A percentile compares a stretch with the other conserved stretches of the same genome.
Evolutionary conservation across 2,113 vertebrate species (phyloP).

Genomic region (Corythaixoides concolor): DNA sequence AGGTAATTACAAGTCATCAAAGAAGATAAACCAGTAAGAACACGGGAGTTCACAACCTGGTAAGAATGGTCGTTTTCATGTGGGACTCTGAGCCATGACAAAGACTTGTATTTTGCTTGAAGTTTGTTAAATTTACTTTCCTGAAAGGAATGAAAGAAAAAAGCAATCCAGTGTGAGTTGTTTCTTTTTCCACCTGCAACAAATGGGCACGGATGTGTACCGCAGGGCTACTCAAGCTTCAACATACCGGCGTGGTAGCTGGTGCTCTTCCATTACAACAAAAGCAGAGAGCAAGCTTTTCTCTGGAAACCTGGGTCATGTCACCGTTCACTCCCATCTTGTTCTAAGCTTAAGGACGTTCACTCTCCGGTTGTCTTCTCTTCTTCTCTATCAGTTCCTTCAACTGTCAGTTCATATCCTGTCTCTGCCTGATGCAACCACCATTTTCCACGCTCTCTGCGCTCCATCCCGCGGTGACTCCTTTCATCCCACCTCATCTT

Average conservation of each 20-base stretch:
- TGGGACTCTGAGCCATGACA: background rate
- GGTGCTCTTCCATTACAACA: background rate
- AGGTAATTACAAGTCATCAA: background rate
- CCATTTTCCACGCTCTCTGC: background rate
- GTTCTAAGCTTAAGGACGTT: background rate
- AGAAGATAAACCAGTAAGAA: background rate
- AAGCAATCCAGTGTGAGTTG: background rate
- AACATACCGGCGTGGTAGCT: accelerated
- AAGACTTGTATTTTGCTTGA: background rate
- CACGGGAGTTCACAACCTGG: background rate
- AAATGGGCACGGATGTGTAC: accelerated
- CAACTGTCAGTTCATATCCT: background rate
- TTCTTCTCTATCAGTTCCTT: background rate
- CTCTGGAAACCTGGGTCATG: background rate
- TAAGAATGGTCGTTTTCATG: background rate
- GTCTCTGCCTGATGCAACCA: background rate
- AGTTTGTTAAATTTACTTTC: background rate
- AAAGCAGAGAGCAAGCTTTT: background rate
- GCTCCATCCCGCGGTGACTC: accelerated
- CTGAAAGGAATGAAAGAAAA: background rate
- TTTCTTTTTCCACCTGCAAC: background rate
- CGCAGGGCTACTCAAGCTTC: background rate
- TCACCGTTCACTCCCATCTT: background rate
- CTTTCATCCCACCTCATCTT: background rate
- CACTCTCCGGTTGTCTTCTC: background rate